These are phyloP conservation scores for Girardinus metallicus DNA, from an alignment of 2,797 vertebrate species.

Conservation along the genomic window DNA sequence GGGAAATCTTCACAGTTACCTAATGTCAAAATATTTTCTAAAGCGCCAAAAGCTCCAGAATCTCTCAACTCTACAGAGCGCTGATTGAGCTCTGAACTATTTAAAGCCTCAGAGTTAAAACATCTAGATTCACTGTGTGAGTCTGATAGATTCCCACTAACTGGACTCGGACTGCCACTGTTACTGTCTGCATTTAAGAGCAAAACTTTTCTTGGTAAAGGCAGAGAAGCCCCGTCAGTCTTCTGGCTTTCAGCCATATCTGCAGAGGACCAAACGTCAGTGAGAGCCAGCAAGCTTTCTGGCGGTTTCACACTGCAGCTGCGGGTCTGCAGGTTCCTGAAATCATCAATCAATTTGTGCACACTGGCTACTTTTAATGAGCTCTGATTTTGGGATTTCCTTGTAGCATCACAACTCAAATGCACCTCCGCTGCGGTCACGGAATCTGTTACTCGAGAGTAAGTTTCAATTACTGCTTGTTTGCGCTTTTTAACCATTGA, in stretches of 20 bases:
- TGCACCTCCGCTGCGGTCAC: slow-evolving; percentile 82
- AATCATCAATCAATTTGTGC: slow-evolving; percentile 47
- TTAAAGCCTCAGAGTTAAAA: slow-evolving; percentile 50
- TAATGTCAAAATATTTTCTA: slow-evolving; percentile 8
- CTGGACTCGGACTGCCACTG: slow-evolving; percentile 51
- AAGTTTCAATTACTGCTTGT: slow-evolving; percentile 49
- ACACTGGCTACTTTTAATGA: slow-evolving; percentile 26
- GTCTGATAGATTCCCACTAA: slow-evolving; percentile 60
- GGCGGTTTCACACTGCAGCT: slow-evolving; percentile 67
- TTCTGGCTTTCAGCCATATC: slow-evolving; percentile 77
- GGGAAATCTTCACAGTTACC: background rate
- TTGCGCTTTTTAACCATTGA: slow-evolving; percentile 46
- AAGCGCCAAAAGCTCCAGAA: background rate
- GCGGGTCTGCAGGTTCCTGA: slow-evolving; percentile 46
- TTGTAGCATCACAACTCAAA: slow-evolving; percentile 72
- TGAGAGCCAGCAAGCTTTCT: slow-evolving; percentile 72
- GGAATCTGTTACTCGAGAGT: slow-evolving; percentile 42
- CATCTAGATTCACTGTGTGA: slow-evolving; percentile 41
- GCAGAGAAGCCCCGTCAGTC: slow-evolving; percentile 45
- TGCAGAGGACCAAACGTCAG: slow-evolving; percentile 85
- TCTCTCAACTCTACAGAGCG: slow-evolving; percentile 25
- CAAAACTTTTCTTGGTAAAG: slow-evolving; percentile 36
- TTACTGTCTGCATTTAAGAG: slow-evolving; percentile 55
- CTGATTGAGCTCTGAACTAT: slow-evolving; percentile 51
- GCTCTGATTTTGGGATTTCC: slow-evolving; percentile 18